Evolutionary conservation across 1,140 invertebrate genomes (phyloP), one percentile per base, ranked within the genome.

Genomic region (Chrysomallon squamiferum): DNA sequence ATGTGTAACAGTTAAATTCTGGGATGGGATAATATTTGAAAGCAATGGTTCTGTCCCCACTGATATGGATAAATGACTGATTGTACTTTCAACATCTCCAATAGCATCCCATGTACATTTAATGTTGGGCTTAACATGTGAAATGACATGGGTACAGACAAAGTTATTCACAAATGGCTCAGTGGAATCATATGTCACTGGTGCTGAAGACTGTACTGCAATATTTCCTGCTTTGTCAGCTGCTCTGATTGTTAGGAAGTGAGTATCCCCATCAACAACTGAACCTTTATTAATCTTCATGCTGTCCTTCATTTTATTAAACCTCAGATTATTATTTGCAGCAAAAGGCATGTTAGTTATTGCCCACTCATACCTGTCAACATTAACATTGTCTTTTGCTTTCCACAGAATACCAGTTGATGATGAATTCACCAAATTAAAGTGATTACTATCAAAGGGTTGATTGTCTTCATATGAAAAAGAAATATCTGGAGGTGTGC

Each of bases 171-270:
- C 61, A 45, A 49, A 49, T 25, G 66, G 67, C 20, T 54, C 18
- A 2, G 60, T 66, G 9, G 35, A 47, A 59, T 73, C 71, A 4
- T 57, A 35, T 11, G 57, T 67, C 2, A 73, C 49, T 22, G 71
- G 38, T 25, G 57, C 49, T 22, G 64, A 67, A 2, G 32, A 41
- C 1, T 58, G 30, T 2, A 50, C 2, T 25, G 43, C 49, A 41
- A 25, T 20, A 41, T 73, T 73, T 3, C 67, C 61, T 47, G 67
- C 71, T 18, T 49, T 43, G 35, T 73, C 71, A 38, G 32, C 18
- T 13, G 41, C 41, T 29, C 30, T 35, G 30, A 66, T 54, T 25
- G 65, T 66, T 5, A 73, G 20, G 30, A 66, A 73, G 11, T 54
- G 33, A 25, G 67, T 38, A 38, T 38, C 35, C 15, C 35, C 35